Conservation (phyloP, 2,888 invertebrate genomes). For the Pterobdella sp. region DNA sequence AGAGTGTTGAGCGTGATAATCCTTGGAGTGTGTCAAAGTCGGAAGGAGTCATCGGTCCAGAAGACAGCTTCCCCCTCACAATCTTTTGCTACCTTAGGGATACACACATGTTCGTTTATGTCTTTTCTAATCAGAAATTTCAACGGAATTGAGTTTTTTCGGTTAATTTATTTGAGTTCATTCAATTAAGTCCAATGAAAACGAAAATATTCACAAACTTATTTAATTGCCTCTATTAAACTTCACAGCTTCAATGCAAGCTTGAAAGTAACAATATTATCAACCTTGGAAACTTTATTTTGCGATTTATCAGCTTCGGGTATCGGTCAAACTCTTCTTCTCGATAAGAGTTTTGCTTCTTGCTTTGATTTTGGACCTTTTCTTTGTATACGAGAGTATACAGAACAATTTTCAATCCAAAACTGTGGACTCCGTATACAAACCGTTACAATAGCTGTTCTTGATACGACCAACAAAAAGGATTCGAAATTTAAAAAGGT, state of each 20-base stretch:
- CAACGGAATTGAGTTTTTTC: too few species aligned
- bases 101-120: constrained; percentile 47
- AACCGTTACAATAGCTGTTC: constrained; percentile 48
- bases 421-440: constrained; percentile 51
- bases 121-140: too few species aligned
- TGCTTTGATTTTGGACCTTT: constrained; percentile 59
- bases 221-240: too few species aligned
- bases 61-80: constrained; percentile 43
- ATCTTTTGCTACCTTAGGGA: constrained; percentile 49
- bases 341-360: constrained; percentile 59
- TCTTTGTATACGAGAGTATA: constrained; percentile 52
- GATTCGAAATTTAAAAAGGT: neutral
- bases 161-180: too few species aligned
- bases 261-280: constrained; percentile 48
- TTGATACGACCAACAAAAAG: neutral
- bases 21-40: neutral
- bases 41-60: constrained; percentile 47
- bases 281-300: constrained; percentile 50
- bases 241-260: constrained; percentile 47
- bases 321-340: constrained; percentile 61
- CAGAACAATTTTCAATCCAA: constrained; percentile 46
- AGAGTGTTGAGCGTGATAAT: too few species aligned
- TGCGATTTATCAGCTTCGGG: constrained; percentile 59
- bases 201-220: neutral
- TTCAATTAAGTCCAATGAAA: neutral